Conservation (phyloP, 2,113 vertebrate species). For the Rhinoptilus africanus region DNA sequence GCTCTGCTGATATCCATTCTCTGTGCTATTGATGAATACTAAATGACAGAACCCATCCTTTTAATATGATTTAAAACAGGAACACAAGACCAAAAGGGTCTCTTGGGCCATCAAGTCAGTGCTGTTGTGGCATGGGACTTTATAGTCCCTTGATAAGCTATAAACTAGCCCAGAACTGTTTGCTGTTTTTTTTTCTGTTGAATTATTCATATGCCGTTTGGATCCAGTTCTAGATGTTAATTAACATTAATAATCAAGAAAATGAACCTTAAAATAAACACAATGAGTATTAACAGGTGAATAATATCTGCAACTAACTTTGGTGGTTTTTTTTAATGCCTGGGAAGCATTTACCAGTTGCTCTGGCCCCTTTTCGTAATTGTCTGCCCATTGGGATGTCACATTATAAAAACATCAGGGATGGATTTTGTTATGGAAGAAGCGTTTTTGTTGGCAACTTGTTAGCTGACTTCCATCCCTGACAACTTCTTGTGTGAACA, state of each 20-base stretch:
- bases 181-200: neutral
- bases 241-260: neutral
- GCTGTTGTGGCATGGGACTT: neutral
- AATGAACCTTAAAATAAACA: neutral
- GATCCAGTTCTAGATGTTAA: neutral
- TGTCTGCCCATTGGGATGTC: neutral
- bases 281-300: neutral
- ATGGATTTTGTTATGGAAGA: neutral
- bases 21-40: neutral
- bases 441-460: neutral
- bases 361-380: neutral
- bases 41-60: neutral
- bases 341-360: neutral
- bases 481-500: neutral
- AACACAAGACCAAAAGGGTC: neutral
- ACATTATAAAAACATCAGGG: neutral
- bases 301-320: neutral
- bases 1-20: neutral
- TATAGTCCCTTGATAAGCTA: neutral
- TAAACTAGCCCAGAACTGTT: neutral
- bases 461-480: neutral
- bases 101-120: neutral
- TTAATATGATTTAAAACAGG: neutral
- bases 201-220: neutral
- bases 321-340: neutral